Conservation (phyloP, 2,888 invertebrate genomes). For the Caenorhabditis wallacei region DNA sequence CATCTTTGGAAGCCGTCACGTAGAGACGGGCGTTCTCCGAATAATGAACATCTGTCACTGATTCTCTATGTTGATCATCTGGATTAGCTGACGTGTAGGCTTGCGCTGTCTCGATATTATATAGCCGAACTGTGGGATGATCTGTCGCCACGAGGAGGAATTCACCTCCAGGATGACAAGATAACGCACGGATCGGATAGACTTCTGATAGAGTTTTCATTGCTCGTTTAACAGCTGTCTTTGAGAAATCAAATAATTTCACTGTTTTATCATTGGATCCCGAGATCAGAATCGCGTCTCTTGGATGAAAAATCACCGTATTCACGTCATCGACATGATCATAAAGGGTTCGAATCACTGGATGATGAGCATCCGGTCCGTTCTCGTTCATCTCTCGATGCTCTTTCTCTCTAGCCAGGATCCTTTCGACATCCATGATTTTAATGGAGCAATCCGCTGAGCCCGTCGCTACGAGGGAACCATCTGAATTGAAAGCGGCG, state of each 20-base stretch:
- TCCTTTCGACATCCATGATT: slow-evolving; percentile 98
- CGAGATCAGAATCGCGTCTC: slow-evolving; percentile 94
- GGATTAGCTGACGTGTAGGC: slow-evolving; percentile 95
- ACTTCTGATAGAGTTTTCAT: slow-evolving; percentile 94
- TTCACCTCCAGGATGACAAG: slow-evolving; percentile 97
- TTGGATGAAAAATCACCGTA: slow-evolving; percentile 96
- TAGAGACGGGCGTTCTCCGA: slow-evolving; percentile 88
- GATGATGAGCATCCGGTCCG: slow-evolving; percentile 88
- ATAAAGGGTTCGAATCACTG: slow-evolving; percentile 96
- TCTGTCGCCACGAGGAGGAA: slow-evolving; percentile 94
- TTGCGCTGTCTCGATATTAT: slow-evolving; percentile 95
- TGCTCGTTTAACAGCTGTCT: slow-evolving; percentile 98
- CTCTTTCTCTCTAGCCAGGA: slow-evolving; percentile 95
- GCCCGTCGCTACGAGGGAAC: slow-evolving; percentile 96
- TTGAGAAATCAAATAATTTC: slow-evolving; percentile 97
- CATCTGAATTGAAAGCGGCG: slow-evolving; percentile 96
- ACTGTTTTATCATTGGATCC: slow-evolving; percentile 96
- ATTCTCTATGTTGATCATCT: slow-evolving; percentile 85
- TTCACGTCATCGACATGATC: slow-evolving; percentile 98
- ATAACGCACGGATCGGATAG: slow-evolving; percentile 92
- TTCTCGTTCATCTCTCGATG: slow-evolving; percentile 82
- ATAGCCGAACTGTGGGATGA: slow-evolving; percentile 91
- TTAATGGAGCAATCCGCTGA: slow-evolving; percentile 99
- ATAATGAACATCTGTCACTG: slow-evolving; percentile 86
- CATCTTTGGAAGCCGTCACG: slow-evolving; percentile 94